A percentile compares a stretch with the other conserved stretches of the same genome.
phyloP scores from a whole-genome alignment of 2,113 vertebrate species.

The Ageneiosus marmoratus region DNA sequence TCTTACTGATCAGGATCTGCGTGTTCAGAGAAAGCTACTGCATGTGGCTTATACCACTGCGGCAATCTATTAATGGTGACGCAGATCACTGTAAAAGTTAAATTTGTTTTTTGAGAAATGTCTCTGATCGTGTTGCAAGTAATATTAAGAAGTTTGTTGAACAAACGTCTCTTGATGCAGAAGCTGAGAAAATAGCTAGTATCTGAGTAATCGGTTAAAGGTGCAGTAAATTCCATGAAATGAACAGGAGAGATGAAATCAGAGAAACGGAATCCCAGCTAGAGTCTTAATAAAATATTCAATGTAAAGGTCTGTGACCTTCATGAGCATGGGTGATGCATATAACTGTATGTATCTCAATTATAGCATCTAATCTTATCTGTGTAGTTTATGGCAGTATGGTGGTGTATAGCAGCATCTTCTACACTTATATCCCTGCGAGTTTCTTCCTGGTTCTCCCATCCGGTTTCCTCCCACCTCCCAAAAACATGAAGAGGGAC shows the following conservation, averaged over 20 bases:
- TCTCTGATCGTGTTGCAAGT: not conserved
- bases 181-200: not conserved
- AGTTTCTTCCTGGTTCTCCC: not conserved
- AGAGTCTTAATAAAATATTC: not conserved
- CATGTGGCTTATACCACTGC: not conserved
- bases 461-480: not conserved
- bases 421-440: not conserved
- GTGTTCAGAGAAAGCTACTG: not conserved
- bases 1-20: conserved; percentile 16
- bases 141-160: not conserved
- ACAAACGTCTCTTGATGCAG: not conserved
- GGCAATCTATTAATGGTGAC: not conserved
- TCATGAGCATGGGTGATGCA: not conserved
- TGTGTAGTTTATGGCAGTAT: not conserved
- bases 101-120: not conserved
- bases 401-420: not conserved
- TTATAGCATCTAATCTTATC: not conserved
- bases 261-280: not conserved
- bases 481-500: not conserved
- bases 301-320: not conserved
- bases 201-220: not conserved
- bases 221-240: not conserved
- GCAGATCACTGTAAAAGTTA: not conserved
- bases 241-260: not conserved
- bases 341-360: not conserved